Conservation (phyloP, 2,113 vertebrate species). For the Cyprinodon variegatus region DNA sequence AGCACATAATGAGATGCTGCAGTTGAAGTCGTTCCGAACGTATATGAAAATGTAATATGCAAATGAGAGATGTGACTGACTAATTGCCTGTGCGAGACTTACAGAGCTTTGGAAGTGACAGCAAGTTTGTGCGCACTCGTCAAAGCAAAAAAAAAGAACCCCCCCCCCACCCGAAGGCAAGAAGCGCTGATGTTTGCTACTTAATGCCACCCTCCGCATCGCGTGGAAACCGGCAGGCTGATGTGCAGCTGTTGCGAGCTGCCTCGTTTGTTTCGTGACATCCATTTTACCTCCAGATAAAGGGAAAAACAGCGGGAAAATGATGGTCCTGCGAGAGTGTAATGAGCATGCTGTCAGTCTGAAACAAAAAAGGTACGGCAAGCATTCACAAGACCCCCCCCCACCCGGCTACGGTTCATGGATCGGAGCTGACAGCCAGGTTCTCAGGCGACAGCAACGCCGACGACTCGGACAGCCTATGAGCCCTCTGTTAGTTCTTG, state of each 20-base stretch:
- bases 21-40: slow-evolving; percentile 31
- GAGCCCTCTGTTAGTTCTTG: slow-evolving; percentile 40
- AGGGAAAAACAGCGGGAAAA: slow-evolving; percentile 68
- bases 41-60: slow-evolving; percentile 68
- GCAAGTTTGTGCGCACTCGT: slow-evolving; percentile 40
- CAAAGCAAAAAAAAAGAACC: slow-evolving; percentile 43
- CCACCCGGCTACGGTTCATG: slow-evolving; percentile 20
- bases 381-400: slow-evolving; percentile 31
- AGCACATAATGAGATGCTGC: slow-evolving; percentile 59
- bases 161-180: slow-evolving; percentile 13
- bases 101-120: slow-evolving; percentile 49
- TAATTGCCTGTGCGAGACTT: slow-evolving; percentile 62
- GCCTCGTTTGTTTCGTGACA: slow-evolving; percentile 74
- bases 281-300: slow-evolving; percentile 71
- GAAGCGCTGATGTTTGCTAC: slow-evolving; percentile 53
- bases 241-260: slow-evolving; percentile 69
- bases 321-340: slow-evolving; percentile 64
- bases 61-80: slow-evolving; percentile 63
- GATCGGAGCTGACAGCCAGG: slow-evolving; percentile 61
- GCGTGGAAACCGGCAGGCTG: slow-evolving; percentile 55
- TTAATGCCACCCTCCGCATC: slow-evolving; percentile 61
- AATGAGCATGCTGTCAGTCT: slow-evolving; percentile 70
- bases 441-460: slow-evolving; percentile 22
- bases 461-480: slow-evolving; percentile 21
- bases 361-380: slow-evolving; percentile 44